These are phyloP conservation scores for Oscheius sp. DNA, from an alignment of 2,888 invertebrate species.

Conservation along the genomic window DNA sequence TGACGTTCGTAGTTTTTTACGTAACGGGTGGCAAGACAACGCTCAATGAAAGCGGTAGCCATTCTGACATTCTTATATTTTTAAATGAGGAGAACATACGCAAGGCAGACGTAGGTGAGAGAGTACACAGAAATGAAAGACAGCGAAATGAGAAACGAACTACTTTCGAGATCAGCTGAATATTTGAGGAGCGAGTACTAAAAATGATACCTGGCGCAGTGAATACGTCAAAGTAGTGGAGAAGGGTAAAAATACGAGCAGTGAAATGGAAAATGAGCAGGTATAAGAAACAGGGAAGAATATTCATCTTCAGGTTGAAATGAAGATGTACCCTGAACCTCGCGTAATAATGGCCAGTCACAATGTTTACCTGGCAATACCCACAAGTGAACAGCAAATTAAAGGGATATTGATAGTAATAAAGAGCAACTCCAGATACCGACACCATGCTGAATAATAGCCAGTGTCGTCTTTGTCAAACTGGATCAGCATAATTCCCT, in stretches of 20 bases:
- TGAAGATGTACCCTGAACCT: conserved; percentile 20
- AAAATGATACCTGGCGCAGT: conserved; percentile 10
- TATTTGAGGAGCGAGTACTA: not conserved
- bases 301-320: conserved; percentile 6
- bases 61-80: conserved; percentile 2
- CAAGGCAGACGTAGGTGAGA: conserved; percentile 6
- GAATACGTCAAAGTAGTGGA: not conserved
- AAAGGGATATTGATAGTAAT: not conserved
- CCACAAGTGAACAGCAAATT: not conserved
- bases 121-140: conserved; percentile 13
- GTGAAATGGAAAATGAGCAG: not conserved
- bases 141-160: not conserved
- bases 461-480: conserved; percentile 6
- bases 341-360: too few species aligned
- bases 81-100: not conserved
- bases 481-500: conserved; percentile 6
- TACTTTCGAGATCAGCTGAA: not conserved
- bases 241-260: conserved; percentile 9
- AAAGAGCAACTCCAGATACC: not conserved
- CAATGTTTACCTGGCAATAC: not conserved
- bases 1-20: conserved; percentile 1
- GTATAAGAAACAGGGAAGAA: conserved; percentile 13
- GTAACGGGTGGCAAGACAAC: conserved; percentile 7
- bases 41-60: not conserved
- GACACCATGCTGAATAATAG: not conserved